Evolutionary conservation across 2,797 vertebrate species (phyloP), one percentile per base, ranked within the genome.

Genomic region (Hipposideros larvatus): DNA sequence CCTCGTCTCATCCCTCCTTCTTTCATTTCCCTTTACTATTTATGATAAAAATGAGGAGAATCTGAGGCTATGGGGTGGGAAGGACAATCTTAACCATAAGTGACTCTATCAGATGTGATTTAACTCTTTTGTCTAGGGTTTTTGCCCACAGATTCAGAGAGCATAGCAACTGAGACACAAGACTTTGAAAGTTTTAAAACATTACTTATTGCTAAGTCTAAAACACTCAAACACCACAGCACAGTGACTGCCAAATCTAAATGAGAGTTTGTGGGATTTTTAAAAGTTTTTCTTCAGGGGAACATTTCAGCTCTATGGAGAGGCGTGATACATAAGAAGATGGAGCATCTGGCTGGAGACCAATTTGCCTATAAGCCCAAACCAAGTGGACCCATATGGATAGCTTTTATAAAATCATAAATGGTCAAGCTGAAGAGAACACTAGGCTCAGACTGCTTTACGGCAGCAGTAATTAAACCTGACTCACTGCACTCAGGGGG

Each of bases 181-280:
- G 98, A 98, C 95, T 98, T 96, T 98, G 96, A 92, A 98, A 85
- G 94, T 97, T 98, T 98, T 97, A 98, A 98, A 98, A 96, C 71
- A 97, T 98, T 98, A 98, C 98, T 98, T 98, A 98, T 97, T 98
- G 95, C 92, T 98, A 46, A 5, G 97, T 98, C 98, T 97, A 96
- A 98, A 98, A 98, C 97, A 98, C 98, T 98, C 96, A 96, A 97
- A 98, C 6, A 91, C 93, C 97, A 98, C 97, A 97, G 87, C 80
- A 90, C 65, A 98, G 97, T 96, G 97, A 98, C 95, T 97, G 98
- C 97, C 98, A 98, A 98, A 97, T 98, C 89, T 98, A 98, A 98
- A 99, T 98, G 97, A 98, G 96, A 98, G 95, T 93, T 94, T 92
- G 53, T 66, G 66, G 2, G 92, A 75, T 84, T 91, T 97, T 96